Evolutionary conservation across 2,888 invertebrate genomes (phyloP).

Genomic region (Hypsopygia costalis): DNA sequence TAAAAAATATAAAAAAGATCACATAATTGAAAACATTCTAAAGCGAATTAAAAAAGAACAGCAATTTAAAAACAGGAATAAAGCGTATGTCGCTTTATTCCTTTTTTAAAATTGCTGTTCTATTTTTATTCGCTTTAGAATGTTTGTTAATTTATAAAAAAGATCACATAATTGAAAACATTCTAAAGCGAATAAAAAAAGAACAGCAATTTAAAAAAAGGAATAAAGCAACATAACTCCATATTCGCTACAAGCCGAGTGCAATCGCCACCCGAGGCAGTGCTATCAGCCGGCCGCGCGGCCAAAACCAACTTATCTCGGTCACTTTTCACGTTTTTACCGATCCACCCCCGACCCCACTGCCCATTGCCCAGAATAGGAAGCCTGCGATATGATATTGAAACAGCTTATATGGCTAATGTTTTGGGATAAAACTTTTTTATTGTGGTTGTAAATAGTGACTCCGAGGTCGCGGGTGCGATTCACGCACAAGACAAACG

Average conservation of each 20-base stretch:
- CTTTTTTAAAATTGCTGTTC: too few relatives aligned
- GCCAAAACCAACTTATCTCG: conserved; percentile 64
- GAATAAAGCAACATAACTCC: neutral
- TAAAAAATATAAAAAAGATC: too few relatives aligned
- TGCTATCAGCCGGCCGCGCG: conserved; percentile 43
- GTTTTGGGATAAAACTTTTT: neutral
- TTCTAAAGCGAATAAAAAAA: too few relatives aligned
- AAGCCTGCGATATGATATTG: neutral
- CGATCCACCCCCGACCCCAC: conserved; percentile 27
- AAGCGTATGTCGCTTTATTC: too few relatives aligned
- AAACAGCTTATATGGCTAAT: neutral
- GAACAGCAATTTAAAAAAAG: neutral
- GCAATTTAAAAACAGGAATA: neutral
- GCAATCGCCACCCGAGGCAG: conserved; percentile 20
- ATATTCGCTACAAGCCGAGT: neutral
- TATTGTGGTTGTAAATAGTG: neutral
- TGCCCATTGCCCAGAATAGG: conserved; percentile 7
- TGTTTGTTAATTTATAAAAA: too few relatives aligned
- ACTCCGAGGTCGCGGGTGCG: too few relatives aligned
- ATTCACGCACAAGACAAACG: too few relatives aligned
- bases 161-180: too few relatives aligned
- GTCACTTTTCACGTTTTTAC: conserved; percentile 76
- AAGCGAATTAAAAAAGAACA: too few relatives aligned
- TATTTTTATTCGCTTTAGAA: too few relatives aligned
- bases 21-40: too few relatives aligned